Base-by-base conservation (phyloP, 2,797 vertebrate species). In the Gorsachius magnificus region DNA sequence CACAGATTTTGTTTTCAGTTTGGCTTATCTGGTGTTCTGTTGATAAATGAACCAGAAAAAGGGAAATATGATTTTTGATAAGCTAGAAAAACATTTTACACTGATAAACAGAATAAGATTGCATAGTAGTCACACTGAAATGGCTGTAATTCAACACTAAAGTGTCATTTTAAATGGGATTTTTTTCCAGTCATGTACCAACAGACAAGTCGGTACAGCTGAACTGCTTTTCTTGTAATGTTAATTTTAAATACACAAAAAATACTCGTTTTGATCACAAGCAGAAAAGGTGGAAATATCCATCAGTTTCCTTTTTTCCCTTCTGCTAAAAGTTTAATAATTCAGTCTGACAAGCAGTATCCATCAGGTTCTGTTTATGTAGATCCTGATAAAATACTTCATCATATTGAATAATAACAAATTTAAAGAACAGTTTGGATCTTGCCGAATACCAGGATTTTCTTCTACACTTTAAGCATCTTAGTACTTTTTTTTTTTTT, bases 1-100 rank as follows among this genome's bases (percentile, higher is more conserved):
- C 65, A 70, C 6, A 68, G 57, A 86, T 91, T 93, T 92, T 87
- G 19, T 25, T 93, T 94, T 83, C 41, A 54, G 65, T 85, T 70
- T 88, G 19, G 25, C 12, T 95, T 95, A 38, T 72, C 72, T 95
- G 26, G 21, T 80, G n/a, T 91, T 92, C 29, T 94, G 43, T 54
- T 95, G 84, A 86, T 82, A 84, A 95, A 94, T 91, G 66, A 96
- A 96, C 24, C 71, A 85, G 74, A 64, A 83, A 90, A 84, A 72
- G 7, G 71, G 83, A 95, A 93, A 92, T 70, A 92, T 10, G 4
- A 81, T 88, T 88, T 92, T 65, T 95, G 72, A 90, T 93, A 88
- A 94, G 68, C 61, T 81, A 85, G 78, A 65, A 88, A 94, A 96
- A 72, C 50, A 91, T 94, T 92, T 93, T 92, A 81, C 36, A 72